These are phyloP conservation scores for Porites divaricata DNA, from an alignment of 92 coral and sea anemone genomes.

Conservation along the genomic window DNA sequence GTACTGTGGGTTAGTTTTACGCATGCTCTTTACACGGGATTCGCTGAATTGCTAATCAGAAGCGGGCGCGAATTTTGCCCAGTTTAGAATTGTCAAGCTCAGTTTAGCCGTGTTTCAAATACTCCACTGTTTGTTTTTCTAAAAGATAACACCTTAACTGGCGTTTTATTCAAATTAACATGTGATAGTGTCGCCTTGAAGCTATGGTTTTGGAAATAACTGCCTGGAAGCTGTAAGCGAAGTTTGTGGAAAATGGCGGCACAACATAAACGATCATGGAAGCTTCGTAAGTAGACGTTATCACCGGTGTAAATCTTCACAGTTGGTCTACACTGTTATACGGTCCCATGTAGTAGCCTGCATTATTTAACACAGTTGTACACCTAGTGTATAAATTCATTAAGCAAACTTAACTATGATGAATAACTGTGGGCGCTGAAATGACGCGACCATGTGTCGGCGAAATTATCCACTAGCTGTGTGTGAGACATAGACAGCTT, in stretches of 20 bases:
- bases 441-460: slow-evolving; percentile 28
- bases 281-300: slow-evolving; percentile 78
- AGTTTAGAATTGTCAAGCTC: slow-evolving; percentile 35
- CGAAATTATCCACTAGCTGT: background rate
- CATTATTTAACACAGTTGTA: slow-evolving; percentile 3
- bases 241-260: slow-evolving; percentile 70
- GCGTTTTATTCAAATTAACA: background rate
- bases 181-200: slow-evolving; percentile 17
- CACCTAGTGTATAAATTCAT: background rate
- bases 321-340: slow-evolving; percentile 1
- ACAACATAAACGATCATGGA: slow-evolving; percentile 85
- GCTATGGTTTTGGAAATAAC: slow-evolving; percentile 39
- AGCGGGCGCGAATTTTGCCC: slow-evolving; percentile 72
- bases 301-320: slow-evolving; percentile 16
- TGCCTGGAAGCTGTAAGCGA: slow-evolving; percentile 18
- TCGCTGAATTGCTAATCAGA: slow-evolving; percentile 45
- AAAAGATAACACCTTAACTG: background rate
- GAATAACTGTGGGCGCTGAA: slow-evolving; percentile 2
- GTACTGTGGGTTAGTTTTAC: slow-evolving; percentile 42
- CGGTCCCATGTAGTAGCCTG: background rate
- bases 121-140: background rate
- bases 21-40: slow-evolving; percentile 56
- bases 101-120: slow-evolving; percentile 15
- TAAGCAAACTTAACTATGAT: background rate
- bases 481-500: background rate